phyloP scores from a whole-genome alignment of 2,797 vertebrate species.

The Cynopterus sphinx region DNA sequence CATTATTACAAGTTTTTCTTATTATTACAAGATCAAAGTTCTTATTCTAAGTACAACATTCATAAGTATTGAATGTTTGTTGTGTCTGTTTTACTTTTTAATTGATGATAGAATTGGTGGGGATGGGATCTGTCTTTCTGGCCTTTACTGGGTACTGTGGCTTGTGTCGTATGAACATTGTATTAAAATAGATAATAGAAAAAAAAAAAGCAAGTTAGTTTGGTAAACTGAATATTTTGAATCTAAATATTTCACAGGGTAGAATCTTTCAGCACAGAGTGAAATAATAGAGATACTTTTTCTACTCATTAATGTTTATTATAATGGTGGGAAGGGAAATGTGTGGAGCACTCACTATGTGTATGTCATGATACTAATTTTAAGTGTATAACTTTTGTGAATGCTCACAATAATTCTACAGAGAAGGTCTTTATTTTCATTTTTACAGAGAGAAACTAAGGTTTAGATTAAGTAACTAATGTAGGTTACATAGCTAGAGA shows the following conservation, averaged over 20 bases:
- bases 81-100: conserved; percentile 12
- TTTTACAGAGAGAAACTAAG: not conserved
- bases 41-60: not conserved
- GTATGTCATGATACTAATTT: not conserved
- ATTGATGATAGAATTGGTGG: not conserved
- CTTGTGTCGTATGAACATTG: conserved; percentile 11
- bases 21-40: not conserved
- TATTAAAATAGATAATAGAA: conserved; percentile 13
- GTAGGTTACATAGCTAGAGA: not conserved
- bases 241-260: not conserved
- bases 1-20: not conserved
- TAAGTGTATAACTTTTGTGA: not conserved
- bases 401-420: not conserved
- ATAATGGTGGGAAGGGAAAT: not conserved
- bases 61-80: not conserved
- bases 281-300: not conserved
- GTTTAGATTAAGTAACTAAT: not conserved
- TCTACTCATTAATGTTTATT: not conserved
- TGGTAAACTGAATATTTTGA: not conserved
- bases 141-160: not conserved
- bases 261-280: not conserved
- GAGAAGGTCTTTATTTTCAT: not conserved
- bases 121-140: not conserved
- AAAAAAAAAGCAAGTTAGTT: no score
- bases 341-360: not conserved